phyloP scores from a whole-genome alignment of 2,113 vertebrate species.

The Crotalus horridus region DNA sequence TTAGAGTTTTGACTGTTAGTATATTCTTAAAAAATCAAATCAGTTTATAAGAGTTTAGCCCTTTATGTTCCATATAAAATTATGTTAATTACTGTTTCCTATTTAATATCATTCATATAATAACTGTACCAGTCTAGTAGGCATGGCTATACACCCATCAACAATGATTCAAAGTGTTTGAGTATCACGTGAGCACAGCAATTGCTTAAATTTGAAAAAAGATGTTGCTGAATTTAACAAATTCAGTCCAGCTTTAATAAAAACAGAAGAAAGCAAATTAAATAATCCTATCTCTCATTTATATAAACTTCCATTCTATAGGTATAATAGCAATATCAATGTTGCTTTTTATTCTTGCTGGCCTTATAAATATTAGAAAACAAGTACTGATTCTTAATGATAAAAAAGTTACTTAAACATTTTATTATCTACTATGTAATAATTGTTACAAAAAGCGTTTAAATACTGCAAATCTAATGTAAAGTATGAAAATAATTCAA shows the following conservation, averaged over 20 bases:
- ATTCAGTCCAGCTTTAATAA: neutral
- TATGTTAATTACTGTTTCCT: neutral
- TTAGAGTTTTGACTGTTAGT: neutral
- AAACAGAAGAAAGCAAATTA: neutral
- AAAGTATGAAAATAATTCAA: neutral
- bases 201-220: neutral
- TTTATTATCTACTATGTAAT: neutral
- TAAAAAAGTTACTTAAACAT: neutral
- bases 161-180: neutral
- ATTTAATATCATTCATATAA: neutral
- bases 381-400: neutral
- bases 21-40: neutral
- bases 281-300: neutral
- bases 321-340: neutral
- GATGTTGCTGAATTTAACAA: neutral
- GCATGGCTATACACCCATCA: neutral
- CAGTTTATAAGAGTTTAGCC: neutral
- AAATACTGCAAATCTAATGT: neutral
- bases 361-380: neutral
- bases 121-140: neutral
- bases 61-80: neutral
- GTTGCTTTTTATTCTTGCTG: neutral
- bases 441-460: neutral
- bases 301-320: neutral
- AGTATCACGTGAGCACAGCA: neutral